Base-by-base conservation (phyloP, 2,113 vertebrate species). In the Leuciscus idus region DNA sequence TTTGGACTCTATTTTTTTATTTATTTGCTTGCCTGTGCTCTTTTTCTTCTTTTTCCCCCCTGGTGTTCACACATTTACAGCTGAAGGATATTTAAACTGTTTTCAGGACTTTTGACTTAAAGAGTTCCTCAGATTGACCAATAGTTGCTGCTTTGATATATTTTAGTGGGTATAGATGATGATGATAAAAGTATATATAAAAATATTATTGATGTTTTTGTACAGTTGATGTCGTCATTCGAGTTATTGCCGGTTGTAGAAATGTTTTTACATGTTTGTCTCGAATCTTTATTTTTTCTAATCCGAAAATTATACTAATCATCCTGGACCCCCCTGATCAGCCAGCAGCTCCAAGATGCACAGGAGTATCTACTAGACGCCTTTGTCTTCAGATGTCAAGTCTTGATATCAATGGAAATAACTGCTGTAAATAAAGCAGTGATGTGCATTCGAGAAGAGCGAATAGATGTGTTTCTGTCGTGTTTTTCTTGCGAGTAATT, bases 91-190 rank as follows among this genome's bases (percentile, higher is more conserved):
- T 94, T 94, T 93, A 93, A 94, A 94, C 87, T 83, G 86, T 93
- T 94, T 91, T 93, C 90, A 92, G 87, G 90, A 88, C 50, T 90
- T 89, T 81, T 80, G 87, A 91, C 92, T 85, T 80, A 92, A 92
- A 86, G 92, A 93, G 92, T 95, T 95, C 93, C 93, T 96, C 95
- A 94, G 91, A 95, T 96, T 95, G 97, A 98, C 98, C 96, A 97
- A 96, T 93, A 95, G 96, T 95, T 98, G 96, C 96, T 98, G 97
- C 93, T 93, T 96, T 95, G 96, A 93, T 94, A 57, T 95, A 93
- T 94, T 95, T 96, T 95, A 89, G 92, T 93, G 91, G 93, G 92
- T 94, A 92, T 93, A 93, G 90, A 94, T 93, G 91, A 92, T 91
- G 57, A 90, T 91, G 57, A 90, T 90, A 90, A 89, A 85, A 91